Evolutionary conservation across 2,888 invertebrate species (phyloP).

Genomic region (Colostygia pectinataria): DNA sequence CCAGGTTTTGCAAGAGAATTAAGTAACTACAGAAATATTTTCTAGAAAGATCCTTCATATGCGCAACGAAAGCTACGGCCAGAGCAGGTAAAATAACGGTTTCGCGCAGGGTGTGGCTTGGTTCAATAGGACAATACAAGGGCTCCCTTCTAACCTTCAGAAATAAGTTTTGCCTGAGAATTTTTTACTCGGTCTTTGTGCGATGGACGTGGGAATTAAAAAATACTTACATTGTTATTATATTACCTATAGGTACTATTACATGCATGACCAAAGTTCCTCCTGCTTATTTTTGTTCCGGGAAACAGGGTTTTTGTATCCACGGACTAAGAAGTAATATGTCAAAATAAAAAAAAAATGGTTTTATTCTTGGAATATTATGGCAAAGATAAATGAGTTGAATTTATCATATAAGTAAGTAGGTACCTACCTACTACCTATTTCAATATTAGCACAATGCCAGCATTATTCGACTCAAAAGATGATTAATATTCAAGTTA

Average conservation of each 20-base stretch:
- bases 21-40: neutral
- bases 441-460: no score
- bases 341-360: no score
- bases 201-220: conserved; percentile 14
- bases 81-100: conserved; percentile 30
- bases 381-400: no score
- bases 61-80: neutral
- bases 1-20: neutral
- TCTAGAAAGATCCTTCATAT: conserved; percentile 3
- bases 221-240: neutral
- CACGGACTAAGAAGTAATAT: no score
- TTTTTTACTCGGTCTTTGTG: neutral
- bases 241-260: no score
- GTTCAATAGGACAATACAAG: conserved; percentile 1
- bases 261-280: neutral
- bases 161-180: neutral
- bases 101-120: conserved; percentile 5
- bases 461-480: no score
- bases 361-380: no score
- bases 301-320: no score
- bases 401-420: no score
- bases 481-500: no score
- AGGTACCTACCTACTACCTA: no score
- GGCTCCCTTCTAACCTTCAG: neutral
- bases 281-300: neutral